These are phyloP conservation scores for Chloebia gouldiae DNA, from an alignment of 2,113 vertebrate genomes.

Conservation along the genomic window DNA sequence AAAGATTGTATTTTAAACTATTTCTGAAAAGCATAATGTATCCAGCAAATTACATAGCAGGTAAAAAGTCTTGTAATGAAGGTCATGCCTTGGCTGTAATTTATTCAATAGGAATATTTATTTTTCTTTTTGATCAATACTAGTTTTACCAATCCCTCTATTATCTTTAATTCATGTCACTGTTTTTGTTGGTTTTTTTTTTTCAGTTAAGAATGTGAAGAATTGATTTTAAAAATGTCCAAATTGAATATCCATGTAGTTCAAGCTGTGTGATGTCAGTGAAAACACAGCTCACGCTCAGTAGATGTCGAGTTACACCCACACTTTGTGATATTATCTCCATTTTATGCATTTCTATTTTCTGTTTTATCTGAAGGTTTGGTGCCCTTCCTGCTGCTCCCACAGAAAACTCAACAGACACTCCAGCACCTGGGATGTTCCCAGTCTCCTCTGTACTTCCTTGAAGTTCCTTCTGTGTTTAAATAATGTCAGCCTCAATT, in stretches of 20 bases:
- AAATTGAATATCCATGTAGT: neutral
- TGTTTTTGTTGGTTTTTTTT: neutral
- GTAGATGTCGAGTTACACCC: neutral
- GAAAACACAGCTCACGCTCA: neutral
- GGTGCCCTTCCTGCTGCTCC: neutral
- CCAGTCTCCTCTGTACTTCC: neutral
- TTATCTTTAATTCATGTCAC: neutral
- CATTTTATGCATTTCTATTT: neutral
- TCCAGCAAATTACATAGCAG: neutral
- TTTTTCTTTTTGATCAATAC: neutral
- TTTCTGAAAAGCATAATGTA: neutral
- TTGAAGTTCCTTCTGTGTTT: neutral
- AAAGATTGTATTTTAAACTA: neutral
- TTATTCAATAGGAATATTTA: neutral
- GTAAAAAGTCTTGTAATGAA: neutral
- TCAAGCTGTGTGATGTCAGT: neutral
- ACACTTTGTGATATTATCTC: neutral
- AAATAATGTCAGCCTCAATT: conserved; percentile 25
- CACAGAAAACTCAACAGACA: neutral
- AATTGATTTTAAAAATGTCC: neutral
- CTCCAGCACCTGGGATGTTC: neutral
- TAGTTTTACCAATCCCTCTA: neutral
- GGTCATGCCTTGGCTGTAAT: neutral
- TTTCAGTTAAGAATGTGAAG: neutral
- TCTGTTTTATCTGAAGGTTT: neutral